Conservation (phyloP, 2,888 invertebrate genomes). For the Sphaerophoria rueppellii region DNA sequence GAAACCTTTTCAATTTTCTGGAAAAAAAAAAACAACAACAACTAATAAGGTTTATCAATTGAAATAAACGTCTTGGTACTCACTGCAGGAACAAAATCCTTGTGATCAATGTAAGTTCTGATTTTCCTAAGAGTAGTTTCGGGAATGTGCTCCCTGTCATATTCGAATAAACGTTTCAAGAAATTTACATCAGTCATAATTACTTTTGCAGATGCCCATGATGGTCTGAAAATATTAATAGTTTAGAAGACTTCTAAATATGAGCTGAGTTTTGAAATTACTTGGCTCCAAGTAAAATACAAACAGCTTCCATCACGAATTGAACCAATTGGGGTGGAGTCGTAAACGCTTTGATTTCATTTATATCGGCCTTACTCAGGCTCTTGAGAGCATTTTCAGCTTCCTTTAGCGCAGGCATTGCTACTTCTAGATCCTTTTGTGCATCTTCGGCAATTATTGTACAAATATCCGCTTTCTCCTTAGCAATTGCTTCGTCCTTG, state of each 20-base stretch:
- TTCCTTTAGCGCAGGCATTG: conserved; percentile 92
- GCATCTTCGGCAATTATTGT: conserved; percentile 93
- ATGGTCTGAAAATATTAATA: conserved; percentile 84
- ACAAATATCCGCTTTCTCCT: conserved; percentile 92
- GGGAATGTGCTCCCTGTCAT: conserved; percentile 93
- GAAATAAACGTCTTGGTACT: conserved; percentile 37
- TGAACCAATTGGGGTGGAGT: conserved; percentile 93
- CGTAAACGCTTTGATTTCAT: conserved; percentile 93
- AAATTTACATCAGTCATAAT: conserved; percentile 92
- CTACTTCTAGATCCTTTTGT: conserved; percentile 93
- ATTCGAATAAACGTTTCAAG: conserved; percentile 90
- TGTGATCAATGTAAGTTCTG: conserved; percentile 91
- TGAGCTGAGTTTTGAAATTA: conserved; percentile 81
- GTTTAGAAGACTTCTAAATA: background rate
- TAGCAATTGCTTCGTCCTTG: conserved; percentile 92
- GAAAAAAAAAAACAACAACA: background rate
- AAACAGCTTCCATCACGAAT: conserved; percentile 96
- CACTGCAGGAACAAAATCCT: conserved; percentile 92
- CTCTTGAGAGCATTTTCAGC: conserved; percentile 92
- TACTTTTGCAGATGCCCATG: conserved; percentile 92
- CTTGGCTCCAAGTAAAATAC: conserved; percentile 92
- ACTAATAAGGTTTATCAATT: background rate
- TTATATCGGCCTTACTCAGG: conserved; percentile 94
- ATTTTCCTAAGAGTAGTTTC: conserved; percentile 90
- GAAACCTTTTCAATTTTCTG: conserved; percentile 91